Evolutionary conservation across 2,113 vertebrate species (phyloP), one percentile per base, ranked within the genome.

Genomic region (Marmota monax): DNA sequence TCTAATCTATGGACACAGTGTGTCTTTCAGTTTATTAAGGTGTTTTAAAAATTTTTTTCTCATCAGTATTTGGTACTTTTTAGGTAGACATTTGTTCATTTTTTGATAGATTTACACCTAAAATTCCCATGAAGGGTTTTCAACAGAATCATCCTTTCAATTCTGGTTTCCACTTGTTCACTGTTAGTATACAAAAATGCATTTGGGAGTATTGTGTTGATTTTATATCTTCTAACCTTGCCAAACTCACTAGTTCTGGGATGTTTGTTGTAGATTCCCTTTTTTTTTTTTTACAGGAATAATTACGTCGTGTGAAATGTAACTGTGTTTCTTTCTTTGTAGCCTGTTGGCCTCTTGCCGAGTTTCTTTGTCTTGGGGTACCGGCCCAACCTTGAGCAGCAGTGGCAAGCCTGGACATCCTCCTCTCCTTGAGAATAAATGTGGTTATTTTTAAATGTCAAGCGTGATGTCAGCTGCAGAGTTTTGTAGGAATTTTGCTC

Each of bases 381-480:
- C 25, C 73, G 63, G 42, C 8, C 25, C 27, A 20, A 48, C 45
- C 9, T 4, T 14, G 17, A 9, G 1, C 20, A 20, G 10, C 4
- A 16, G 14, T 1, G 1, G 11, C 34, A 7, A 89, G 7, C 32
- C 10, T 2, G 7, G 12, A 1, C 14, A 3, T 34, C 2, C 1
- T 61, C 25, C 48, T 25, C 4, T 27, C 76, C 2, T 23, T 58
- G 13, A 51, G n/a, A 27, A 42, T 1, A 11, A 58, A 58, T 77
- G 1, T 5, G 0, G 25, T 39, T 3, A 9, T 29, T 17, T 65
- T 67, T 56, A 18, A 22, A 20, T 34, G 1, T 1, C 8, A 84
- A 20, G 8, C 13, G 1, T 20, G 18, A 29, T 7, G 4, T 13
- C 56, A 7, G 7, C 13, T 32, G 16, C 5, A 58, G 42, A 4